Evolutionary conservation across 2,888 invertebrate species (phyloP), one percentile per base, ranked within the genome.

Genomic region (Agonum fuliginosum): DNA sequence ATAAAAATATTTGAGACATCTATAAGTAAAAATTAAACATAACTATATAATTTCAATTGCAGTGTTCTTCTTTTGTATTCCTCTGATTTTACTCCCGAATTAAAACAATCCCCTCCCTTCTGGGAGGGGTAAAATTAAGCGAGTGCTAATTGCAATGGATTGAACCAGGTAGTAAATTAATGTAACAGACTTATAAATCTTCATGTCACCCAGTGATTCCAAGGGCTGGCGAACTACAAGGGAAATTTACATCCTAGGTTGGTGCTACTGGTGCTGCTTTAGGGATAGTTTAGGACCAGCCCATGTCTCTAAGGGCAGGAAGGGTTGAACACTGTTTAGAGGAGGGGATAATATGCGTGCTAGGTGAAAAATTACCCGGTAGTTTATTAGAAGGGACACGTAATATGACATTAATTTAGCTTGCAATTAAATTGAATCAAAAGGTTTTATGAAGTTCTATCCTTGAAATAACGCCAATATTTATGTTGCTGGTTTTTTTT

Each of bases 161-260:
- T 71, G 71, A 71, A 71, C 30, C 17, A 43, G 71, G 71, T 51
- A 48, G 51, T 71, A 71, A 71, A 71, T 71, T 71, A 71, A 71
- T 48, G 71, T 71, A 17, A 30, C 27, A 48, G 48, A 30, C 17
- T 71, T 71, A 71, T 71, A 71, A 71, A 71, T 71, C 51, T 71
- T 46, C 71, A 27, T 62, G 58, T 62, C 58, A 14, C 17, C 51
- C 51, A 48, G 48, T 71, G 51, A 71, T 71, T 71, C 71, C 46
- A 46, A 24, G 27, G 58, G 58, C 58, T 27, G 27, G 27, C n/a
- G 27, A 30, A 30, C 58, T 27, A 12, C 20, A 30, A 2, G 6
- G 30, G 17, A 17, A 30, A 62, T 54, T 54, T 54, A 30, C 58
- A 62, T 62, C 30, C 19, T n/a, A 17, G 48, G 19, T 22, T 24